Evolutionary conservation across 2,888 invertebrate genomes (phyloP).

Genomic region (Hecatera dysodea): DNA sequence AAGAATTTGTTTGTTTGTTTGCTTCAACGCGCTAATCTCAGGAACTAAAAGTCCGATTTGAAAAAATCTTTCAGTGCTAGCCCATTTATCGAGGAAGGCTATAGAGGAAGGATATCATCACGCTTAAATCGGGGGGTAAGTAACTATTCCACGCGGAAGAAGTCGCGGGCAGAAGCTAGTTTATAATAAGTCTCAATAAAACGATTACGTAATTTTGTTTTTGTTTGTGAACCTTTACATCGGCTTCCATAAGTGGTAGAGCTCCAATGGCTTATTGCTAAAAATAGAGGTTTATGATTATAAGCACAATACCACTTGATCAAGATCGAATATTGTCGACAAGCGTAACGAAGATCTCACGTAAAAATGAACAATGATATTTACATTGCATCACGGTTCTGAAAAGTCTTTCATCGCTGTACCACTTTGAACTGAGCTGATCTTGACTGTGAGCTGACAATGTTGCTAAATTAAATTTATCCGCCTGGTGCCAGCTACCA

Average conservation of each 20-base stretch:
- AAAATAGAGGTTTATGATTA: neutral
- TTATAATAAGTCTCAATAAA: constrained; percentile 44
- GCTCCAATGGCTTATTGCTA: neutral
- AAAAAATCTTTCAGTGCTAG: too few relatives aligned
- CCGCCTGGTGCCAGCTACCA: constrained; percentile 10
- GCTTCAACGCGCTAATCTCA: too few relatives aligned
- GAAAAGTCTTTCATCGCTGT: neutral
- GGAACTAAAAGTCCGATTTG: too few relatives aligned
- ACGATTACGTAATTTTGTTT: constrained; percentile 26
- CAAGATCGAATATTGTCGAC: constrained; percentile 11
- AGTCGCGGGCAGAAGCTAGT: too few relatives aligned
- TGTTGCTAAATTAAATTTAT: constrained; percentile 35
- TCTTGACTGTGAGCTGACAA: constrained; percentile 21
- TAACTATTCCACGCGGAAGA: too few relatives aligned
- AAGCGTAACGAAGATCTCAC: neutral
- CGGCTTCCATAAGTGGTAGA: neutral
- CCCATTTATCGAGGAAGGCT: too few relatives aligned
- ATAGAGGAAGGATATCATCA: too few relatives aligned
- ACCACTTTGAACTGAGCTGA: neutral
- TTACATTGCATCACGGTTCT: neutral
- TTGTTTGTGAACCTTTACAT: constrained; percentile 31
- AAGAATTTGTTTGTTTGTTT: too few relatives aligned
- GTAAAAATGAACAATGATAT: constrained; percentile 1
- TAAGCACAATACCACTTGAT: constrained; percentile 9
- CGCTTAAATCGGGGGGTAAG: too few relatives aligned